Conservation (phyloP, 1,140 invertebrate genomes). For the Coelopa frigida region DNA sequence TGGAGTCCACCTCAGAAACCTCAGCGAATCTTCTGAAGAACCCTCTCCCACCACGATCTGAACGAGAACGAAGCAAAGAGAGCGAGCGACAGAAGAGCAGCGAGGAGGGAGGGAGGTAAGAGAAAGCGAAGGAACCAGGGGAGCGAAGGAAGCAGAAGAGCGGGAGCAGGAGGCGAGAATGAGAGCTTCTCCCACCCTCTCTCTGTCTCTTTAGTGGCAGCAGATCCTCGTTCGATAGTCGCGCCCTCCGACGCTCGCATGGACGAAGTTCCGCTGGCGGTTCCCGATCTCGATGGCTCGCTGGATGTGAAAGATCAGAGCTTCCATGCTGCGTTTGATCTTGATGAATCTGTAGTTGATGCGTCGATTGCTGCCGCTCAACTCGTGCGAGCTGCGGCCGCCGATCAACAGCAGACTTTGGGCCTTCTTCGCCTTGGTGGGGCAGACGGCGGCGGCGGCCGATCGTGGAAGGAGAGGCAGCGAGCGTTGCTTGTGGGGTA, state of each 20-base stretch:
- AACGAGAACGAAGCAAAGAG: not conserved
- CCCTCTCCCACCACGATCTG: no score
- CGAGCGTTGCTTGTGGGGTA: not conserved
- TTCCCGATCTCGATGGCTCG: constrained; percentile 12
- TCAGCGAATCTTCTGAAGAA: no score
- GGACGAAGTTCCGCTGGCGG: constrained; percentile 12
- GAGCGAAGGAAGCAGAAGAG: not conserved
- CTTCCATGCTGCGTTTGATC: constrained; percentile 16
- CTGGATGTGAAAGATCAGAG: constrained; percentile 10
- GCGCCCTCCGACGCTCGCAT: constrained; percentile 4
- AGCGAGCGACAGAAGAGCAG: not conserved
- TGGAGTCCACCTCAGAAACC: no score
- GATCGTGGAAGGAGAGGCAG: not conserved
- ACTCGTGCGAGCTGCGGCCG: constrained; percentile 10
- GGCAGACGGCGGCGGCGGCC: not conserved
- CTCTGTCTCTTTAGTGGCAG: constrained; percentile 7
- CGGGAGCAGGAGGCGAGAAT: not conserved
- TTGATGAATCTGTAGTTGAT: constrained; percentile 17
- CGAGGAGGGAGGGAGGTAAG: not conserved
- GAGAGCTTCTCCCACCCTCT: not conserved
- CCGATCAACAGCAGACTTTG: not conserved
- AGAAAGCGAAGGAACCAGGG: not conserved
- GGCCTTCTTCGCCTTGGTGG: not conserved
- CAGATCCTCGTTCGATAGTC: constrained; percentile 7
- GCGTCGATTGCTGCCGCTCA: constrained; percentile 12